Base-by-base conservation (phyloP, 2,113 vertebrate genomes). In the Sciurus niger region DNA sequence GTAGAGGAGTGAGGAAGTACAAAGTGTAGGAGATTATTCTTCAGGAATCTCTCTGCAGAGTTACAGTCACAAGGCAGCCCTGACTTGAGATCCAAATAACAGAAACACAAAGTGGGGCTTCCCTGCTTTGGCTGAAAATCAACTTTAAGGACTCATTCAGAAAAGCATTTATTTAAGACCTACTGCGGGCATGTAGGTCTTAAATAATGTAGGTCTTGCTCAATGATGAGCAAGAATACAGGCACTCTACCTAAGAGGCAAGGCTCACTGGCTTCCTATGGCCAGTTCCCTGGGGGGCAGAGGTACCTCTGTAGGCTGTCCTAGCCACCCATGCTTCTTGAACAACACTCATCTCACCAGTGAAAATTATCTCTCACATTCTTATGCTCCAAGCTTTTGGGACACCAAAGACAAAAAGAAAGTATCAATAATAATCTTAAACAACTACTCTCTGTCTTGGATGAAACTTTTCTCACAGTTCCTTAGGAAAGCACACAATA, bases 281-380 rank as follows among this genome's bases (percentile, higher is more conserved):
- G n/a, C 60, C 13, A 1, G 4, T 53, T 86, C 30, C 8, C 9
- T 11, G 0, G 0, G 16, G 22, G 20, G 58, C 12, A 58, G 48
- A 76, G 55, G 43, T 30, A 16, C 2, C 48, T n/a, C 67, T 11
- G 4, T 1, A 13, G 4, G 4, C 32, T 24, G 8, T 86, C 78
- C 80, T 55, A 37, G n/a, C 51, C 65, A 8, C 51, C 68, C 14
- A 5, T 85, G 37, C 28, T 37, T 24, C 48, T 40, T 40, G 6
- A 20, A 25, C 82, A 46, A 65, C 43, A 40, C 68, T 72, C 30
- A 74, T 79, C 48, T 79, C 77, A 48, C 46, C 46, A 17, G 7
- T 6, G 65, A 82, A 79, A 80, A 68, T 46, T 70, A 53, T 70
- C 86, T 82, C 73, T 48, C 73, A 70, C n/a, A 34, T 70, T 55